Conservation (phyloP, 2,797 vertebrate species). For the Mormyrus hasselquistii region DNA sequence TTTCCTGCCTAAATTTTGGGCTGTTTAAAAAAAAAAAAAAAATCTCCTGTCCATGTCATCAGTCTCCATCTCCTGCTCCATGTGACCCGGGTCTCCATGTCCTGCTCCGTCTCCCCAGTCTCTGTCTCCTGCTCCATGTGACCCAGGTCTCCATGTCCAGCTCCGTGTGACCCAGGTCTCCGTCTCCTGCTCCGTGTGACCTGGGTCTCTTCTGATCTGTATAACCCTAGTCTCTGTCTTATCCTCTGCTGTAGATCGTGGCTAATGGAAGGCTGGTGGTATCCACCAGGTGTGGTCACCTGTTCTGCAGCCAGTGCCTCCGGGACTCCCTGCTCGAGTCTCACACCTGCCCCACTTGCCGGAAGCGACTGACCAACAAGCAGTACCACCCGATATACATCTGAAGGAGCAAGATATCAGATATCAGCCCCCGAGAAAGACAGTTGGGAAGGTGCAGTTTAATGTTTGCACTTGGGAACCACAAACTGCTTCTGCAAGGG, state of each 20-base stretch:
- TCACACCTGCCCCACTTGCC: conserved; percentile 84
- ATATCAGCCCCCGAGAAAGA: background rate
- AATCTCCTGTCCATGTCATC: too few relatives aligned
- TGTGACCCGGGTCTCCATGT: background rate
- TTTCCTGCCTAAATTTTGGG: too few relatives aligned
- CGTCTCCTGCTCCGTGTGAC: background rate
- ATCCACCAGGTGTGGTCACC: conserved; percentile 88
- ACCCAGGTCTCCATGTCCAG: background rate
- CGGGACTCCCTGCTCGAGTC: conserved; percentile 76
- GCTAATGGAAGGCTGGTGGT: conserved; percentile 84
- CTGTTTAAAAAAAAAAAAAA: too few relatives aligned
- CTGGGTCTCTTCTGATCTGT: background rate
- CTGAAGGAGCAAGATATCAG: conserved; percentile 35
- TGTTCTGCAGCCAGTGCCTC: conserved; percentile 95
- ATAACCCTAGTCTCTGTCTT: background rate
- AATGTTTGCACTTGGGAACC: background rate
- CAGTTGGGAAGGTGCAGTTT: background rate
- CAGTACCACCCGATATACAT: conserved; percentile 94
- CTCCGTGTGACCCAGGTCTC: background rate
- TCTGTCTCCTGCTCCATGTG: too few relatives aligned
- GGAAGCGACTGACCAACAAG: conserved; percentile 82
- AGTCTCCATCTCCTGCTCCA: background rate
- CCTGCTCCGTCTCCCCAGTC: too few relatives aligned
- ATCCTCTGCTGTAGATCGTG: conserved; percentile 66
- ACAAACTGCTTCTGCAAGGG: background rate